These are phyloP conservation scores for Actinernus sp. DNA, from an alignment of 92 coral and sea anemone genomes.

Conservation along the genomic window DNA sequence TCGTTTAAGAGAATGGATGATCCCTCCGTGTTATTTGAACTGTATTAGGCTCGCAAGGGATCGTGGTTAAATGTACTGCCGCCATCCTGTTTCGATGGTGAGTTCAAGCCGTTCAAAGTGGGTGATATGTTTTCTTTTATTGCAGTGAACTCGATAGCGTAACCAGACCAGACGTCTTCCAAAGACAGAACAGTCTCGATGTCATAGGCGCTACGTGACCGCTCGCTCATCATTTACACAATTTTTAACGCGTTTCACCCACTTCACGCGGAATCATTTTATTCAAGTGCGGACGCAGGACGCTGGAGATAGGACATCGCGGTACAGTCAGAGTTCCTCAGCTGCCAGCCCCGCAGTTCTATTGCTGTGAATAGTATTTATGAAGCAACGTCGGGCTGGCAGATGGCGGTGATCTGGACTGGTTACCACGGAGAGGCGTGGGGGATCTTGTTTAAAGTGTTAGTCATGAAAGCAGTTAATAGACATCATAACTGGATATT, in stretches of 20 bases:
- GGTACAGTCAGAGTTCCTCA: no score
- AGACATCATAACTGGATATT: no score
- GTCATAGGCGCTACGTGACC: slow-evolving; percentile 35
- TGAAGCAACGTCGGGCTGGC: background rate
- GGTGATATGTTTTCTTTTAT: background rate
- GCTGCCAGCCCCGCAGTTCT: background rate
- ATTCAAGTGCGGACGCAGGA: no score
- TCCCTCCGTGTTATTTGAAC: no score
- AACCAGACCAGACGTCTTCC: slow-evolving; percentile 41
- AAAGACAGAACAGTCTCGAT: slow-evolving; percentile 58
- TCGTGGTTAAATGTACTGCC: no score
- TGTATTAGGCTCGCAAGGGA: no score
- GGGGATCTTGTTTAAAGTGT: no score
- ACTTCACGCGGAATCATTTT: background rate
- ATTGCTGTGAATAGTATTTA: background rate
- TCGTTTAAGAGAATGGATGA: background rate
- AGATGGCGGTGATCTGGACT: no score
- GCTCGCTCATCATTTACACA: background rate
- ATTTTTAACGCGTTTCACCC: background rate
- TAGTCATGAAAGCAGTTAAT: no score
- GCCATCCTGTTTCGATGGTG: no score
- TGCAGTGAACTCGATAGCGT: slow-evolving; percentile 53
- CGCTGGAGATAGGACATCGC: no score
- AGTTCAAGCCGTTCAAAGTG: background rate
- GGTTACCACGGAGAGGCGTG: no score